Evolutionary conservation across 1,140 invertebrate genomes (phyloP).

Genomic region (Adoxophyes honmai): DNA sequence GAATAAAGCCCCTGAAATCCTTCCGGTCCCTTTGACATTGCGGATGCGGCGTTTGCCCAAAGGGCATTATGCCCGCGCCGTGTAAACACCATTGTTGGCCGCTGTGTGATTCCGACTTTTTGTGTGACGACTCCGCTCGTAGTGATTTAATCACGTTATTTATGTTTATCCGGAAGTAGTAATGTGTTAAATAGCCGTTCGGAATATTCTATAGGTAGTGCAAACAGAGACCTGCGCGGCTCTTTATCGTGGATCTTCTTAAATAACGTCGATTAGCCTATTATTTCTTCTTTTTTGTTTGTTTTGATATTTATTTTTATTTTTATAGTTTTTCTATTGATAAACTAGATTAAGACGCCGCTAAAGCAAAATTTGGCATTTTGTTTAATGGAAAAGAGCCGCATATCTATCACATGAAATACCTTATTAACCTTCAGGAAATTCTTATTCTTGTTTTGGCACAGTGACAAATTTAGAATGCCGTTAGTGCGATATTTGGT

Average conservation of each 20-base stretch:
- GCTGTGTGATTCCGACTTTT: slow-evolving; percentile 37
- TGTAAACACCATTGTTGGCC: slow-evolving; percentile 56
- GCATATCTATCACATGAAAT: no score
- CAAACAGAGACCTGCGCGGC: background rate
- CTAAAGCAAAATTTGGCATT: no score
- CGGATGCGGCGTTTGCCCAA: slow-evolving; percentile 46
- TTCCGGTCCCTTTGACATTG: slow-evolving; percentile 59
- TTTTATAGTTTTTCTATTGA: no score
- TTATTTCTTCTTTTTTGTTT: no score
- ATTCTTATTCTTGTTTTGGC: no score
- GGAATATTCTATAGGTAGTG: background rate
- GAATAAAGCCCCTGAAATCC: slow-evolving; percentile 38
- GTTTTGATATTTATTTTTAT: no score
- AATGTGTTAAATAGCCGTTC: slow-evolving; percentile 5
- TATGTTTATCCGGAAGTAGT: slow-evolving; percentile 13
- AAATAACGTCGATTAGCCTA: no score
- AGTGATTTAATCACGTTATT: slow-evolving; percentile 12
- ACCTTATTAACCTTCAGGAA: no score
- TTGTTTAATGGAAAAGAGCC: no score
- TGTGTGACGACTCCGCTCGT: background rate
- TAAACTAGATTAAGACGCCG: no score
- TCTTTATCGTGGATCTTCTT: background rate
- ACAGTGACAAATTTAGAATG: slow-evolving; percentile 23
- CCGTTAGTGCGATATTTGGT: slow-evolving; percentile 55
- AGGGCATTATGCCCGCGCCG: slow-evolving; percentile 46